Evolutionary conservation across 2,113 vertebrate species (phyloP).

Genomic region (Emydura subglobosa): DNA sequence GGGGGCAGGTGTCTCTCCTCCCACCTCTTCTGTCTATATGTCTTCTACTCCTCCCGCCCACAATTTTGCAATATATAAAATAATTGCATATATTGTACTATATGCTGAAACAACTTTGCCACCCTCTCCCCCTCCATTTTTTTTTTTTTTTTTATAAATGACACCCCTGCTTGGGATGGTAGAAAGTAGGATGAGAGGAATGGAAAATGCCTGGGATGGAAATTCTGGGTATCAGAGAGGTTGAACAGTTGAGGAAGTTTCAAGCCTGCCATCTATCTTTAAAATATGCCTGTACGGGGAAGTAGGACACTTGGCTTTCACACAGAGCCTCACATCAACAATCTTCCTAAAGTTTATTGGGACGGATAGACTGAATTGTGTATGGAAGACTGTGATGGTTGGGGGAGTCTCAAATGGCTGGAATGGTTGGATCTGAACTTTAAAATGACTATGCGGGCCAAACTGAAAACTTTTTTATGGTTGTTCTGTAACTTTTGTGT

Average conservation of each 20-base stretch:
- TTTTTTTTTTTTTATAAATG: too few species aligned
- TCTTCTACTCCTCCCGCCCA: too few species aligned
- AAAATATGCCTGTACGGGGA: background rate
- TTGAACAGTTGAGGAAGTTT: background rate
- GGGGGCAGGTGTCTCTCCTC: too few species aligned
- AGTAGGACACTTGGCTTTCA: background rate
- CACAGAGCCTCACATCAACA: too few species aligned
- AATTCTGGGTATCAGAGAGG: background rate
- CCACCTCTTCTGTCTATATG: too few species aligned
- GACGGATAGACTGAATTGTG: background rate
- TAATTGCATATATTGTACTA: too few species aligned
- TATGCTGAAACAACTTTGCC: too few species aligned
- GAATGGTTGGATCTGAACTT: background rate
- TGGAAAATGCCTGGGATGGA: background rate
- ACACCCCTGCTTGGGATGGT: too few species aligned
- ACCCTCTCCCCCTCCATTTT: too few species aligned
- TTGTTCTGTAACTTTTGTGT: background rate
- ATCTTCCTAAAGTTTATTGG: background rate
- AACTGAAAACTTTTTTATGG: background rate
- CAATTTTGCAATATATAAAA: too few species aligned
- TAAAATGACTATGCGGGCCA: background rate
- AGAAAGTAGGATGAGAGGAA: too few species aligned
- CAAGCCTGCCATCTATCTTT: background rate
- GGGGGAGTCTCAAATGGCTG: background rate
- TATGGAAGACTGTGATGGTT: background rate